phyloP scores from a whole-genome alignment of 2,888 invertebrate species.

The Acrocyrtus sp. region DNA sequence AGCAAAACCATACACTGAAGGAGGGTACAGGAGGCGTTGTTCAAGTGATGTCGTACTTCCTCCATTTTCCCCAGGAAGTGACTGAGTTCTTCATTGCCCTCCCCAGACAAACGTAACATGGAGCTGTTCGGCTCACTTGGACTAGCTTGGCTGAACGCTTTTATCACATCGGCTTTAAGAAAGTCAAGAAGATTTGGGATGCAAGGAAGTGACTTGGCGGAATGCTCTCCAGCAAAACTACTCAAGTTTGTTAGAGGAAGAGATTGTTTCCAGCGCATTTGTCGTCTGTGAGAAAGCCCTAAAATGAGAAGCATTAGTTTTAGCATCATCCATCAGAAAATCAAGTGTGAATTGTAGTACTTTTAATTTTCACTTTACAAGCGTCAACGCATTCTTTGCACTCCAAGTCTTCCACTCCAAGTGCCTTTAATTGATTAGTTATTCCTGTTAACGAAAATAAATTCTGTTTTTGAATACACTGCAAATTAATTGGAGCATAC shows the following conservation, averaged over 20 bases:
- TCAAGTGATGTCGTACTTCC: conserved; percentile 34
- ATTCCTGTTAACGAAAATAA: conserved; percentile 16
- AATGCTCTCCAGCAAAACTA: too few species aligned
- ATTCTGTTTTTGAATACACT: too few species aligned
- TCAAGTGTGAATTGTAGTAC: background rate
- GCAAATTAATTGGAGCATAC: too few species aligned
- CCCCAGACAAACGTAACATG: conserved; percentile 28
- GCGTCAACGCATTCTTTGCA: conserved; percentile 42
- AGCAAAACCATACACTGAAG: conserved; percentile 38
- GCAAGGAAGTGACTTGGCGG: too few species aligned
- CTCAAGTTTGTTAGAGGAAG: background rate
- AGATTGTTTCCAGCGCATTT: conserved; percentile 29
- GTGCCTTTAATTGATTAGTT: conserved; percentile 14
- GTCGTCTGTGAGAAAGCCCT: conserved; percentile 39
- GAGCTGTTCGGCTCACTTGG: conserved; percentile 44
- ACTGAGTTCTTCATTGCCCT: conserved; percentile 8
- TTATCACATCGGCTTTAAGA: background rate
- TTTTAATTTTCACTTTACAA: conserved; percentile 42
- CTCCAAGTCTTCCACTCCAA: conserved; percentile 46
- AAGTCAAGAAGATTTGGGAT: background rate
- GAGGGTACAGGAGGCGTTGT: conserved; percentile 47
- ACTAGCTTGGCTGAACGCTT: conserved; percentile 9
- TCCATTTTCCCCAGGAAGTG: conserved; percentile 18
- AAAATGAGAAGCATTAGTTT: too few species aligned
- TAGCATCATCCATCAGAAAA: background rate